Evolutionary conservation across 2,888 invertebrate species (phyloP).

Genomic region (Hypsopygia costalis): DNA sequence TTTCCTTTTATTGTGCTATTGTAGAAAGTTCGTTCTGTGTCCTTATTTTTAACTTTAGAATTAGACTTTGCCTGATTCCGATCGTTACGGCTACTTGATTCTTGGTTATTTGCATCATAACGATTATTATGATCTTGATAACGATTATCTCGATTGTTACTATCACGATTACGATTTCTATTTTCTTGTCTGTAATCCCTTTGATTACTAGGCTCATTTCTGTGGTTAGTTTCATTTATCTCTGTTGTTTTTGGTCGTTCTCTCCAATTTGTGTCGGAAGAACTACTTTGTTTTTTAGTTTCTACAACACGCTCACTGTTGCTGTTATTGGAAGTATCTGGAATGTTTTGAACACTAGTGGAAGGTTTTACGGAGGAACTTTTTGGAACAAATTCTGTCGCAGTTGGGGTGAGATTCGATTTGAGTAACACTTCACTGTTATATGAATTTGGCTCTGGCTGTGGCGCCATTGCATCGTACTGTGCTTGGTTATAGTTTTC

Average conservation of each 20-base stretch:
- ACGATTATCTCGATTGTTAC: conserved; percentile 15
- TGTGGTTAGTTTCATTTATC: conserved; percentile 21
- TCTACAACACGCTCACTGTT: conserved; percentile 27
- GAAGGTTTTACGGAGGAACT: conserved; percentile 33
- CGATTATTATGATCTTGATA: conserved; percentile 11
- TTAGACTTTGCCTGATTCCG: conserved; percentile 50
- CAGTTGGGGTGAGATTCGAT: conserved; percentile 79
- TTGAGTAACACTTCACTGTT: conserved; percentile 55
- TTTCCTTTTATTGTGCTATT: conserved; percentile 59
- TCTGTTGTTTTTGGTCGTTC: conserved; percentile 47
- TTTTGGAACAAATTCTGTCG: conserved; percentile 81
- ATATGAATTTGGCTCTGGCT: conserved; percentile 35
- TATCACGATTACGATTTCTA: conserved; percentile 5
- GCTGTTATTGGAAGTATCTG: conserved; percentile 33
- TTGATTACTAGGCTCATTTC: conserved; percentile 5
- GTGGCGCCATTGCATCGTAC: conserved; percentile 21
- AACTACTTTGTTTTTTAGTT: conserved; percentile 34
- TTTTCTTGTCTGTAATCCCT: neutral
- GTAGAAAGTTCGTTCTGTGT: conserved; percentile 56
- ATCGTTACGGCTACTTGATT: conserved; percentile 30
- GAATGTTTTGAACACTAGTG: conserved; percentile 36
- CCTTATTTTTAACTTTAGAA: conserved; percentile 50
- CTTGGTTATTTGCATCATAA: conserved; percentile 19
- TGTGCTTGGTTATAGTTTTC: conserved; percentile 40
- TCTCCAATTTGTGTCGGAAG: conserved; percentile 60